Conservation (phyloP, 2,113 vertebrate species). For the Cairina moschata region DNA sequence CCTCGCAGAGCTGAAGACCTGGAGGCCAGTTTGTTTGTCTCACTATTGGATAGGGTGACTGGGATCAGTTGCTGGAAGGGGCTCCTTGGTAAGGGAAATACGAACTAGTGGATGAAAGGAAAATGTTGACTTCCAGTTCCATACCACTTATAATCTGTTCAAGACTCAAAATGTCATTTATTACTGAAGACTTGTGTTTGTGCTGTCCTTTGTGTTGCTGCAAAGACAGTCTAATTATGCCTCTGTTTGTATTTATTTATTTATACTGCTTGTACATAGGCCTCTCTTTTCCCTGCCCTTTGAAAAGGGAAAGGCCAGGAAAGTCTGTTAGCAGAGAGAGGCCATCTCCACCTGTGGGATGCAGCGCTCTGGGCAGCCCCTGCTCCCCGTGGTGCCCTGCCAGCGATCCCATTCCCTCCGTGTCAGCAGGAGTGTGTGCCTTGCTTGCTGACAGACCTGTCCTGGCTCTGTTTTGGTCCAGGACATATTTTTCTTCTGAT, state of each 20-base stretch:
- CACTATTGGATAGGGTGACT: conserved; percentile 18
- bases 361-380: neutral
- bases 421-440: neutral
- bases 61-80: conserved; percentile 29
- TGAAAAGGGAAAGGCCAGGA: neutral
- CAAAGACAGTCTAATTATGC: conserved; percentile 18
- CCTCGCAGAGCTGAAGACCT: neutral
- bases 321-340: neutral
- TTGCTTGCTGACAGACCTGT: neutral
- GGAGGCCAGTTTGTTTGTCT: neutral
- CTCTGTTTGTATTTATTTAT: conserved; percentile 26
- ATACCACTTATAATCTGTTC: conserved; percentile 54
- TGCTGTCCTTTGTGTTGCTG: conserved; percentile 37
- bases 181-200: neutral
- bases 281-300: neutral
- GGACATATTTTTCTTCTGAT: neutral
- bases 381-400: neutral
- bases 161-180: conserved; percentile 34
- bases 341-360: neutral
- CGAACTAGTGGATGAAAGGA: conserved; percentile 54
- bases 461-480: neutral
- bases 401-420: neutral
- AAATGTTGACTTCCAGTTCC: conserved; percentile 53
- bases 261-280: neutral
- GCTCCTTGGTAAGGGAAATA: conserved; percentile 46